A percentile compares a stretch with the other conserved stretches of the same genome.
Conservation (phyloP, 1,140 invertebrate species). For the Anastrepha obliqua region DNA sequence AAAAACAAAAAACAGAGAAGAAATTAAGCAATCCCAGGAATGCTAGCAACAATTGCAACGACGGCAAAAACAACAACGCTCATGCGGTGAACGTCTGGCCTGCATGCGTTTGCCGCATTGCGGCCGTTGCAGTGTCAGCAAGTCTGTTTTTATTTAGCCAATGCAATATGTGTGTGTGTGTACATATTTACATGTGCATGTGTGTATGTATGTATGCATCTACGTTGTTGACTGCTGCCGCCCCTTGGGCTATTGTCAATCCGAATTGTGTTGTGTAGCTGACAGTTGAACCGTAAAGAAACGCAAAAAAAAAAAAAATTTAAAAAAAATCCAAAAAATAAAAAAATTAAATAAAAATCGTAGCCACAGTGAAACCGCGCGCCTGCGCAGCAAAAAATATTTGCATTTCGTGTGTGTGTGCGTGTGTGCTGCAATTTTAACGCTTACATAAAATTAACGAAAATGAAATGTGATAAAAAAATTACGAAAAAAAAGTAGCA, state of each 20-base stretch:
- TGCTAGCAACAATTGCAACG: background rate
- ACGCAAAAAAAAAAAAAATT: background rate
- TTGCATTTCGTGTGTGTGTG: background rate
- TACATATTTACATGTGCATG: background rate
- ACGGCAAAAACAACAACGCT: conserved; percentile 3
- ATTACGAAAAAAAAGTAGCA: background rate
- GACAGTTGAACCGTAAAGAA: conserved; percentile 5
- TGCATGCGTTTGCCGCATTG: conserved; percentile 6
- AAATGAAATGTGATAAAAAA: background rate
- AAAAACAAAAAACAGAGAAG: background rate
- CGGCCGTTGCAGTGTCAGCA: background rate
- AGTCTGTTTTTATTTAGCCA: conserved; percentile 34
- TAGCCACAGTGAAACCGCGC: background rate
- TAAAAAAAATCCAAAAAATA: background rate
- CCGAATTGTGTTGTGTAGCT: background rate
- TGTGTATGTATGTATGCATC: background rate
- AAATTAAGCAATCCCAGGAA: conserved; percentile 30
- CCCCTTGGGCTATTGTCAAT: conserved; percentile 19
- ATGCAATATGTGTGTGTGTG: background rate
- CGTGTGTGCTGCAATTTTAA: background rate
- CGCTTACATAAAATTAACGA: conserved; percentile 10
- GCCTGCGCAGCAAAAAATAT: background rate
- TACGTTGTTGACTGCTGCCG: background rate
- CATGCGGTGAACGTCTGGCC: conserved; percentile 28
- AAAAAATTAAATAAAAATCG: background rate